Conservation (phyloP, 2,888 invertebrate genomes). For the Clivina fossor region DNA sequence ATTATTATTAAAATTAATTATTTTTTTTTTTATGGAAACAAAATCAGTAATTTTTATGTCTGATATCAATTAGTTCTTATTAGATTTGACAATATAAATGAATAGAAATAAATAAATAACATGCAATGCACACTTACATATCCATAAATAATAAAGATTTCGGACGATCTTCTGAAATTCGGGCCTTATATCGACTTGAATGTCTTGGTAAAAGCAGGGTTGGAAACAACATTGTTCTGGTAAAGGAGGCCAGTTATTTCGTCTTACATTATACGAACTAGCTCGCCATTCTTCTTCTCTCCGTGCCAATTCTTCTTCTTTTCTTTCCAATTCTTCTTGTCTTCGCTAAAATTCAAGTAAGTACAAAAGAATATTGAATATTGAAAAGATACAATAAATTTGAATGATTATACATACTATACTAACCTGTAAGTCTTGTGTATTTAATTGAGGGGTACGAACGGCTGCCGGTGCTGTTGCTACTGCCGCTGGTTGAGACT, state of each 20-base stretch:
- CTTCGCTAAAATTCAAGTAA: slow-evolving; percentile 61
- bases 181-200: slow-evolving; percentile 96
- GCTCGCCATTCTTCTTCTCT: slow-evolving; percentile 83
- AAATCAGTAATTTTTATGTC: too few relatives aligned
- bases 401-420: too few relatives aligned
- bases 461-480: slow-evolving; percentile 54
- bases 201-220: slow-evolving; percentile 99
- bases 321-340: slow-evolving; percentile 88
- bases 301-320: slow-evolving; percentile 84
- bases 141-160: slow-evolving; percentile 94
- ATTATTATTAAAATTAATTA: too few relatives aligned
- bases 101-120: too few relatives aligned
- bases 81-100: too few relatives aligned
- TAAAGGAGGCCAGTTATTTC: slow-evolving; percentile 98
- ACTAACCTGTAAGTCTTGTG: slow-evolving; percentile 74
- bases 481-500: slow-evolving; percentile 56
- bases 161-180: slow-evolving; percentile 97
- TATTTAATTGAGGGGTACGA: slow-evolving; percentile 56
- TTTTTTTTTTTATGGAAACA: too few relatives aligned
- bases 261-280: slow-evolving; percentile 63
- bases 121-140: slow-evolving; percentile 79
- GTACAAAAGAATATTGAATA: too few relatives aligned
- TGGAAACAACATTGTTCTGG: slow-evolving; percentile 91
- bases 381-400: background rate
- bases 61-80: too few relatives aligned